Conservation (phyloP, 2,888 invertebrate species). For the Noctua comes region DNA sequence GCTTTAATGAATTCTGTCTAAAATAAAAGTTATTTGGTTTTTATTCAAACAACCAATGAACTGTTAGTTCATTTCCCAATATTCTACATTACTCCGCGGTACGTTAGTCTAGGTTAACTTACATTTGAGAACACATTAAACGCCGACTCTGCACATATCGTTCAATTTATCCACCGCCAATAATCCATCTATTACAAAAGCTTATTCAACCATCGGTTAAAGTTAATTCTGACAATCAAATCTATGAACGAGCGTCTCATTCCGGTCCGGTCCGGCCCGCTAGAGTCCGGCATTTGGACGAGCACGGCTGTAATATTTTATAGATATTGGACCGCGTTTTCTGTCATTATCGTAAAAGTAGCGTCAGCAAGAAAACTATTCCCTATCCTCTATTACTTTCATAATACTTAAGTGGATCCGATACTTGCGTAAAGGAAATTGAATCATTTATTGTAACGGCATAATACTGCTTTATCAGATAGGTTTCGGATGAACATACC, state of each 20-base stretch:
- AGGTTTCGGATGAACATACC: constrained; percentile 84
- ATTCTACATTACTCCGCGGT: constrained; percentile 14
- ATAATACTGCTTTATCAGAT: constrained; percentile 88
- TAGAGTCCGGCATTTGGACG: constrained; percentile 69
- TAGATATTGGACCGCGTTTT: constrained; percentile 89
- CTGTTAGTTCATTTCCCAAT: neutral
- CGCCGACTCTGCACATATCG: constrained; percentile 41
- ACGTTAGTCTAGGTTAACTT: constrained; percentile 18
- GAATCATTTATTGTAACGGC: constrained; percentile 89
- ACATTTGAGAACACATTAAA: constrained; percentile 42
- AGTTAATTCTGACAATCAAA: constrained; percentile 85
- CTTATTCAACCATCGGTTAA: constrained; percentile 73
- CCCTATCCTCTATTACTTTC: constrained; percentile 88
- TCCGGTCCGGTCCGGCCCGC: constrained; percentile 68
- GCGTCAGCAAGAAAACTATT: constrained; percentile 90
- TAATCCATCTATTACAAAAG: constrained; percentile 68
- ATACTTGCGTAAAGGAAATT: constrained; percentile 89
- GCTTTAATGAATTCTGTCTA: neutral
- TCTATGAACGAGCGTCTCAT: constrained; percentile 70
- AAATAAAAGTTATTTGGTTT: neutral
- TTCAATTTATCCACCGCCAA: constrained; percentile 45
- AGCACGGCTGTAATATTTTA: constrained; percentile 84
- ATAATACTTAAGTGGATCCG: constrained; percentile 90
- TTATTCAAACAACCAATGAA: neutral
- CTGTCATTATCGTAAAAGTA: constrained; percentile 90